These are phyloP conservation scores for Halictus rubicundus DNA, from an alignment of 1,140 invertebrate species.

Conservation along the genomic window DNA sequence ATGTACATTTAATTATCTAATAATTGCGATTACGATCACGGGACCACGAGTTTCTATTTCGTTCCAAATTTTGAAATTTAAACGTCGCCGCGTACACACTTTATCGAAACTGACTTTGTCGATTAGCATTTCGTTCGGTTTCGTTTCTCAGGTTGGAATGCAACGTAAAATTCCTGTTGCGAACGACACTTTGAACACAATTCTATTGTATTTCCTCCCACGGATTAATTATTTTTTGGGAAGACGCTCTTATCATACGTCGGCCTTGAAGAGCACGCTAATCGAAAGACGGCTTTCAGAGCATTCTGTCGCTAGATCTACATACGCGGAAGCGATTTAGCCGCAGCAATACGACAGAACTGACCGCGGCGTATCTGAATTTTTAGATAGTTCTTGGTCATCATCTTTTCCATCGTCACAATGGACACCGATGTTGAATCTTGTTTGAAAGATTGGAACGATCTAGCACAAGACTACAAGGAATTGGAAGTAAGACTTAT, in stretches of 20 bases:
- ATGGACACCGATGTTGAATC: constrained; percentile 82
- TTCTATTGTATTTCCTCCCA: not conserved
- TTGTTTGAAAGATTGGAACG: constrained; percentile 89
- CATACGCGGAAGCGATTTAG: not conserved
- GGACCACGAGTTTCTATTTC: not conserved
- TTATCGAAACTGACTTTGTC: no score
- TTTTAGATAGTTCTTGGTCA: not conserved
- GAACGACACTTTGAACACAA: not conserved
- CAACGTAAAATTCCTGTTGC: not conserved
- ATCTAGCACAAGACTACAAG: constrained; percentile 88
- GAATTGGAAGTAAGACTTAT: constrained; percentile 84
- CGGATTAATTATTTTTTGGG: not conserved
- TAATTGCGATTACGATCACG: no score
- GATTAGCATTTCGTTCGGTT: no score
- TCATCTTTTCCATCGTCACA: not conserved
- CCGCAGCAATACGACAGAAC: not conserved
- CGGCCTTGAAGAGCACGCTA: constrained; percentile 7
- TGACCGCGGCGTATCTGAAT: constrained; percentile 1
- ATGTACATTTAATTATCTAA: not conserved
- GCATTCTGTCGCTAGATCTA: constrained; percentile 20
- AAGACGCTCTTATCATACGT: constrained; percentile 19
- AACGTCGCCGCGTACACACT: no score
- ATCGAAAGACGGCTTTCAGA: not conserved
- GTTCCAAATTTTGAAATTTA: not conserved
- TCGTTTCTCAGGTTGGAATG: no score